Evolutionary conservation across 2,113 vertebrate species (phyloP), one percentile per base, ranked within the genome.

Genomic region (Elaphurus davidianus): DNA sequence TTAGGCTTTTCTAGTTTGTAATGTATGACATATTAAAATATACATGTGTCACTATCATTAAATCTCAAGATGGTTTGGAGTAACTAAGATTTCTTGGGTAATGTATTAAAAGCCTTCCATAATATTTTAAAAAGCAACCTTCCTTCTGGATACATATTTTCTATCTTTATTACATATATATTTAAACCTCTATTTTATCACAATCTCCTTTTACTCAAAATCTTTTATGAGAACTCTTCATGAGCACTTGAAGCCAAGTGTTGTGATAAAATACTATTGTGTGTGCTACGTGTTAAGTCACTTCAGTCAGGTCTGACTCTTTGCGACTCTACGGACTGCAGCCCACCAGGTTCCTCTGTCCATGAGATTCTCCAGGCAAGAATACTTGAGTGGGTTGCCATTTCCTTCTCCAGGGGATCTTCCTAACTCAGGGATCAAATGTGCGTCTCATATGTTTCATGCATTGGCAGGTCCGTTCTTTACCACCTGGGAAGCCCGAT

Each of bases 101-200:
- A 43, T 17, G 0, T 7, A 83, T 62, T 59, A 57, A 94, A 97
- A 27, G 27, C 52, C 74, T 89, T 40, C 3, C 52, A 96, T 79
- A 16, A 55, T 23, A 97, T 94, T 97, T 87, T 96, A 83, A 98
- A 98, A 97, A 71, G 60, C 0, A 54, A 6, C 23, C 96, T 96
- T 79, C 74, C 17, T 67, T 93, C 71, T 83, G 3, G 25, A 79
- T 86, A 60, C 13, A 47, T 27, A 71, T 93, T 86, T 90, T 64
- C 67, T 92, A 79, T 52, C 15, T 91, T 94, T 33, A 52, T 82
- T 86, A 87, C 40, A 57, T 33, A 82, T 12, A 43, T 19, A 83
- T 30, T 25, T 50, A 47, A 84, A 67, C 52, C 11, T 74, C 14
- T 60, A 87, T 90, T 83, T 92, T 78, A 83, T 36, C 54, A 84